phyloP scores from a whole-genome alignment of 2,888 invertebrate species.

The Spisula subtruncata region DNA sequence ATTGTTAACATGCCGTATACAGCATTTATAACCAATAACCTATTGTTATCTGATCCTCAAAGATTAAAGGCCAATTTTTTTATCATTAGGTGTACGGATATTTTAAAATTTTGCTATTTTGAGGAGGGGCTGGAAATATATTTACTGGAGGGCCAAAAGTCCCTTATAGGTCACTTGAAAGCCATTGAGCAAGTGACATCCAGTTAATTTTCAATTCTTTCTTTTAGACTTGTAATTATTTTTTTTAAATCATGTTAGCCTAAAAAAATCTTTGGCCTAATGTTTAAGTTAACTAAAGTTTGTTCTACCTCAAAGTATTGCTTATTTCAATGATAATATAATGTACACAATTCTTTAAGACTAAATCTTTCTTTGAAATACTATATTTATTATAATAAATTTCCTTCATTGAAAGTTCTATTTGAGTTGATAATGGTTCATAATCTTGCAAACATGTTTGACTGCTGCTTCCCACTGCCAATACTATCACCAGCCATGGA shows the following conservation, averaged over 20 bases:
- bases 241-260: no score
- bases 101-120: no score
- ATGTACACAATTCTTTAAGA: background rate
- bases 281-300: background rate
- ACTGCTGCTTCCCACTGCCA: background rate
- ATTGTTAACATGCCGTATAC: background rate
- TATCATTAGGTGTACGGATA: no score
- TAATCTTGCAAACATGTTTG: conserved; percentile 6
- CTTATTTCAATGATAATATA: background rate
- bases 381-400: background rate
- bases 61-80: background rate
- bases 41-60: background rate
- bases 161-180: no score
- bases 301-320: conserved; percentile 26
- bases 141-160: no score
- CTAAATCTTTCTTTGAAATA: background rate
- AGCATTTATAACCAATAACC: conserved; percentile 13
- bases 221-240: no score
- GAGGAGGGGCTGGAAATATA: no score
- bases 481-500: background rate
- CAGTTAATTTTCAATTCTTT: no score
- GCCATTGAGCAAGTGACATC: no score
- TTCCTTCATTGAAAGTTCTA: background rate
- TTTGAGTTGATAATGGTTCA: background rate
- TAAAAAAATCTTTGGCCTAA: no score